phyloP scores from a whole-genome alignment of 2,888 invertebrate genomes.

The Anodontia alba region DNA sequence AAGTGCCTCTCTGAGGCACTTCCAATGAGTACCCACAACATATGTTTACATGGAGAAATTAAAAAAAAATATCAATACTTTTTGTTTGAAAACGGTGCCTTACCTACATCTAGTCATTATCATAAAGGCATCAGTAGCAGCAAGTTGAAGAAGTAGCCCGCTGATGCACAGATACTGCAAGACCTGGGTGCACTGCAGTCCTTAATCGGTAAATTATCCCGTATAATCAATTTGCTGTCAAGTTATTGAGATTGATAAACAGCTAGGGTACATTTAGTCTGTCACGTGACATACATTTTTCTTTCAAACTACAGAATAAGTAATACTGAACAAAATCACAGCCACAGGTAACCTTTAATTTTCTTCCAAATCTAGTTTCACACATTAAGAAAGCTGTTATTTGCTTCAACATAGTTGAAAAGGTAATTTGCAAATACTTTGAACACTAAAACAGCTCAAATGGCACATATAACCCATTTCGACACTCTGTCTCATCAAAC shows the following conservation, averaged over 20 bases:
- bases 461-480: background rate
- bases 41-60: too few species aligned
- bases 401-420: background rate
- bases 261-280: background rate
- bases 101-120: too few species aligned
- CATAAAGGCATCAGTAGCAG: too few species aligned
- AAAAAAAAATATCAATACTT: too few species aligned
- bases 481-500: background rate
- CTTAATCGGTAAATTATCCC: too few species aligned
- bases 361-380: background rate
- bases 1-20: too few species aligned
- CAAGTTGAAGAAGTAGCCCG: too few species aligned
- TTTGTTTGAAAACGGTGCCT: too few species aligned
- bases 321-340: conserved; percentile 4
- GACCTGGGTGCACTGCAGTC: too few species aligned
- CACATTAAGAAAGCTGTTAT: conserved; percentile 8
- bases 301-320: background rate
- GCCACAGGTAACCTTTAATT: background rate
- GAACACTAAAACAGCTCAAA: background rate
- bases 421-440: conserved; percentile 14
- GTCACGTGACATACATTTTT: conserved; percentile 2
- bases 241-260: conserved; percentile 7
- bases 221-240: background rate
- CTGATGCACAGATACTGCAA: too few species aligned
- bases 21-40: too few species aligned